A percentile compares a stretch with the other conserved stretches of the same genome.
Evolutionary conservation across 2,113 vertebrate species (phyloP).

Genomic region (Stegostoma tigrinum): DNA sequence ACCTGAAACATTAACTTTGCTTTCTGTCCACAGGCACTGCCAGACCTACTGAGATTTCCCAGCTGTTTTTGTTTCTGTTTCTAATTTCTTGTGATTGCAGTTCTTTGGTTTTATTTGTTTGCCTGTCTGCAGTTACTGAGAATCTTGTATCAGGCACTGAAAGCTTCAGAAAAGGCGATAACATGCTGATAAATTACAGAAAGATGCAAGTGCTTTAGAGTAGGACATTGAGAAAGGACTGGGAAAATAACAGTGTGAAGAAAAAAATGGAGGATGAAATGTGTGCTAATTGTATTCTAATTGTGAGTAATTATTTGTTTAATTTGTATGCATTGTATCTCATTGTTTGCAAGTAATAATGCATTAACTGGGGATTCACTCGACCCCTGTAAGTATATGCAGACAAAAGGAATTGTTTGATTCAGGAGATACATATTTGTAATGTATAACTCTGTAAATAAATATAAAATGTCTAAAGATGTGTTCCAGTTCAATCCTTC

Average conservation of each 20-base stretch:
- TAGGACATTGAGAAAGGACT: not conserved
- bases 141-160: not conserved
- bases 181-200: not conserved
- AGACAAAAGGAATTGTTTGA: not conserved
- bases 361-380: not conserved
- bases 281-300: not conserved
- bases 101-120: no score
- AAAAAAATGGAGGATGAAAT: not conserved
- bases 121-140: not conserved
- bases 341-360: not conserved
- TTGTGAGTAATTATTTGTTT: not conserved
- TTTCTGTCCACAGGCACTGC: no score
- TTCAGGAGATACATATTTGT: not conserved
- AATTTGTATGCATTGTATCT: no score
- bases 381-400: not conserved
- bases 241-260: not conserved
- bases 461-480: not conserved
- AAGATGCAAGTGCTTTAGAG: not conserved
- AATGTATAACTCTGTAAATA: not conserved
- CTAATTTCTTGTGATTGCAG: no score
- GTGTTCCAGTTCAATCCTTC: not conserved
- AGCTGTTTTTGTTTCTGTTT: no score
- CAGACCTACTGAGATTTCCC: no score
- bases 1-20: no score
- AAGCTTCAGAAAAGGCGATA: not conserved